phyloP scores from a whole-genome alignment of 2,888 invertebrate species.

The Tenthredo notha region DNA sequence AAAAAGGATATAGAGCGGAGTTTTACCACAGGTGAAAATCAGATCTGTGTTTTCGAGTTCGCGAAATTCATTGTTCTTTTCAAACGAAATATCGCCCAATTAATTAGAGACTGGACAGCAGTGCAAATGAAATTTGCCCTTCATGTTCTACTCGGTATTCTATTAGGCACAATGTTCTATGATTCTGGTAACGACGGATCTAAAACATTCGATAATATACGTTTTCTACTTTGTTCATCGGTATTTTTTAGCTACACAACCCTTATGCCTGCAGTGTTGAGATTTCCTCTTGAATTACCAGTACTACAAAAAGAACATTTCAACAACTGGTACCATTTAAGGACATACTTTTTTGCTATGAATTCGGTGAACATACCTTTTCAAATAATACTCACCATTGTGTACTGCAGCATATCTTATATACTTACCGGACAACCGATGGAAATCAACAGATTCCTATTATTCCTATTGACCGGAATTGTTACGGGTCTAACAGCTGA shows the following conservation, averaged over 20 bases:
- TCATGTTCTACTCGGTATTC: slow-evolving; percentile 83
- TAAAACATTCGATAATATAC: slow-evolving; percentile 85
- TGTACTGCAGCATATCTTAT: slow-evolving; percentile 85
- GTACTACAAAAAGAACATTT: slow-evolving; percentile 88
- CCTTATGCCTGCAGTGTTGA: slow-evolving; percentile 87
- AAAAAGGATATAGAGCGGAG: slow-evolving; percentile 55
- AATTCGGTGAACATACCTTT: slow-evolving; percentile 84
- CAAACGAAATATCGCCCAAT: slow-evolving; percentile 82
- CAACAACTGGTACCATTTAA: slow-evolving; percentile 89
- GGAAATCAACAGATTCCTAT: slow-evolving; percentile 86
- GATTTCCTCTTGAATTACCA: slow-evolving; percentile 86
- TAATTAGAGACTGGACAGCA: slow-evolving; percentile 89
- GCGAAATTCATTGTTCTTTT: slow-evolving; percentile 83
- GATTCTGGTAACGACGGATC: slow-evolving; percentile 85
- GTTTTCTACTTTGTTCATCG: slow-evolving; percentile 83
- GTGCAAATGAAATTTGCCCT: slow-evolving; percentile 84
- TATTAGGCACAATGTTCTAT: slow-evolving; percentile 84
- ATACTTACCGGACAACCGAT: slow-evolving; percentile 90
- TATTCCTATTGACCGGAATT: slow-evolving; percentile 86
- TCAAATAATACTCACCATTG: slow-evolving; percentile 83
- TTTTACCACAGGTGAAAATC: slow-evolving; percentile 71
- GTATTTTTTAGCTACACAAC: slow-evolving; percentile 88
- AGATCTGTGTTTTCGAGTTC: slow-evolving; percentile 81
- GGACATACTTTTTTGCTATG: slow-evolving; percentile 86
- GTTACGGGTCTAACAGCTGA: slow-evolving; percentile 89